Conservation (phyloP, 1,140 invertebrate species). For the Orchestia grillus region DNA sequence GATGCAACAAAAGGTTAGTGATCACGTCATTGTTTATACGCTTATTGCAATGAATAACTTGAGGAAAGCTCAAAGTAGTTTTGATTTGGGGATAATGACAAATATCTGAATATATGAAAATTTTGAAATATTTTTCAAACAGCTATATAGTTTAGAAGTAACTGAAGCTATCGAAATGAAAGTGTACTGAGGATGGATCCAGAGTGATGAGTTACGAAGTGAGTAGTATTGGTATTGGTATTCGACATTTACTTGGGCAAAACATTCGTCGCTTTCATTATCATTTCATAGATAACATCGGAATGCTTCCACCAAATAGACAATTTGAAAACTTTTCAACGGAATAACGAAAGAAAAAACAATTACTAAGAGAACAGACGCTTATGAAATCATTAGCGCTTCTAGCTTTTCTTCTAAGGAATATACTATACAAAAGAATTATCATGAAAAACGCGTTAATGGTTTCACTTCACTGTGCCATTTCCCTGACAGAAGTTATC, state of each 20-base stretch:
- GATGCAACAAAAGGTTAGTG: not conserved
- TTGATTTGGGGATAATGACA: too few relatives aligned
- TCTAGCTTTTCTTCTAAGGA: not conserved
- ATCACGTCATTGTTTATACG: too few relatives aligned
- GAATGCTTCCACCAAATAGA: not conserved
- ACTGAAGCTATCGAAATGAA: not conserved
- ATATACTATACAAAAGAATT: not conserved
- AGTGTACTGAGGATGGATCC: not conserved
- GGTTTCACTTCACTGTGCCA: not conserved
- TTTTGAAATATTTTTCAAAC: not conserved
- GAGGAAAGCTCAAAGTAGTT: too few relatives aligned
- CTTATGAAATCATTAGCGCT: not conserved
- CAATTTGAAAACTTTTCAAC: not conserved
- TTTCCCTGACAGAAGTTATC: not conserved
- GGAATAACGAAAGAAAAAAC: not conserved
- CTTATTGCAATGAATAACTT: too few relatives aligned
- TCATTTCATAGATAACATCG: too few relatives aligned
- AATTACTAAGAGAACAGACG: not conserved
- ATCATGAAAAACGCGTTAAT: not conserved
- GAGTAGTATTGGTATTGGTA: not conserved
- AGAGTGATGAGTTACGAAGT: not conserved
- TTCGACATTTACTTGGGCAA: not conserved
- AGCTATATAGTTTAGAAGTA: not conserved
- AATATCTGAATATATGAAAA: too few relatives aligned
- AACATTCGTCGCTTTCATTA: not conserved